phyloP scores from a whole-genome alignment of 2,797 vertebrate genomes.

The Rhynchotus rufescens region DNA sequence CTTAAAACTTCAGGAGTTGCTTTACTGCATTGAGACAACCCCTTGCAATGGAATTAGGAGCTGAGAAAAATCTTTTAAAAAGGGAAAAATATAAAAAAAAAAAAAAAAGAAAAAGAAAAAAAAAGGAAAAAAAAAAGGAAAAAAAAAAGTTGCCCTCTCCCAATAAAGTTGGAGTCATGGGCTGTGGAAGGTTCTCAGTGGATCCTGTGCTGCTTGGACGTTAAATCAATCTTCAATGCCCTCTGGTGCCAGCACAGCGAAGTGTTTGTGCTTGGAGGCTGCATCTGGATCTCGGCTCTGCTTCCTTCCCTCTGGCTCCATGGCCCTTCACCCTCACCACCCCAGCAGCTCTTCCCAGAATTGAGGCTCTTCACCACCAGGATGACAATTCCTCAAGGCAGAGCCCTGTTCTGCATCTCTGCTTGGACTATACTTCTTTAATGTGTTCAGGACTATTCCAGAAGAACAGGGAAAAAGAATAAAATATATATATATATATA shows the following conservation, averaged over 20 bases:
- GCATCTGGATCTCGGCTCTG: neutral
- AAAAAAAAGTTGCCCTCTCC: neutral
- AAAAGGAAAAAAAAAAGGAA: neutral
- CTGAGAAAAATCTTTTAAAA: neutral
- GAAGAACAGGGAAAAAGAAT: neutral
- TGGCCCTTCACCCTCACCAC: neutral
- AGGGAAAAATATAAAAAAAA: too few species aligned
- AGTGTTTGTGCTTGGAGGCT: neutral
- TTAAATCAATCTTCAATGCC: neutral
- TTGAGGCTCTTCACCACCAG: neutral
- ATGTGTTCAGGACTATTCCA: neutral
- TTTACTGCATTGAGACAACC: constrained; percentile 1
- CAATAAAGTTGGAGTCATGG: neutral
- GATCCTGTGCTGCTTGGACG: neutral
- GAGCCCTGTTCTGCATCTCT: neutral
- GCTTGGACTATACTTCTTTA: neutral
- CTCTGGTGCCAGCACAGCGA: neutral
- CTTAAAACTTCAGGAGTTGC: constrained; percentile 49
- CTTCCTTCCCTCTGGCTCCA: neutral
- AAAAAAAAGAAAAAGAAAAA: neutral
- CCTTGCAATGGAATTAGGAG: constrained; percentile 37
- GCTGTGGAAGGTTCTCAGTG: neutral
- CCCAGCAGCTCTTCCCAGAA: neutral
- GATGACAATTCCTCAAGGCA: neutral
- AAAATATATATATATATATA: too few species aligned